These are phyloP conservation scores for Diploptera punctata DNA, from an alignment of 2,888 invertebrate genomes.

Conservation along the genomic window DNA sequence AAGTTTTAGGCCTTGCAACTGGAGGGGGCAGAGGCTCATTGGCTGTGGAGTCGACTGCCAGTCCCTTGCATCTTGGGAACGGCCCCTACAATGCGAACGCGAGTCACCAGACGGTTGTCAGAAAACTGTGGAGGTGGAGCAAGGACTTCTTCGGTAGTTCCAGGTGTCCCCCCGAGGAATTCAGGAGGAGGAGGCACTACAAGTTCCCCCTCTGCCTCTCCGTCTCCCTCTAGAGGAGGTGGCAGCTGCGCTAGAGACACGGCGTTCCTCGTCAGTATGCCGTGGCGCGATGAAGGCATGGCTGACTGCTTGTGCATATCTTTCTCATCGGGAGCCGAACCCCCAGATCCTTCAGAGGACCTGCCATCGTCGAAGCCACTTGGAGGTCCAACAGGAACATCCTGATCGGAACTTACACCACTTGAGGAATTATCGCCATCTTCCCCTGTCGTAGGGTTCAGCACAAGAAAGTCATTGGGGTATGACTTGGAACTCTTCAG, in stretches of 20 bases:
- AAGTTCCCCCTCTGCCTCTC: constrained; percentile 66
- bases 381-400: constrained; percentile 64
- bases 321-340: constrained; percentile 27
- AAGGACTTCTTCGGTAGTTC: constrained; percentile 67
- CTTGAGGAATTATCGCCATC: constrained; percentile 90
- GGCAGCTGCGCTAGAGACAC: constrained; percentile 81
- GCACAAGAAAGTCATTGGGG: constrained; percentile 75
- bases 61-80: constrained; percentile 67
- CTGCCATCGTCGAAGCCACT: constrained; percentile 39
- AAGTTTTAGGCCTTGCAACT: background rate
- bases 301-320: constrained; percentile 8
- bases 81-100: constrained; percentile 82
- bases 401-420: constrained; percentile 88
- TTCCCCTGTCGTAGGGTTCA: constrained; percentile 58
- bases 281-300: constrained; percentile 39
- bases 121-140: constrained; percentile 93
- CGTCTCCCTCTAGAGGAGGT: constrained; percentile 75
- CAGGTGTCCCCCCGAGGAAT: constrained; percentile 56
- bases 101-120: constrained; percentile 67
- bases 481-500: constrained; percentile 87
- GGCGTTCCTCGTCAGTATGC: constrained; percentile 67
- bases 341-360: constrained; percentile 36
- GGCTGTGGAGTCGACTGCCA: constrained; percentile 38
- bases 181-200: constrained; percentile 67
- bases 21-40: constrained; percentile 9